A percentile compares a stretch with the other conserved stretches of the same genome.
phyloP scores from a whole-genome alignment of 2,113 vertebrate species.

The Hyperoodon ampullatus region DNA sequence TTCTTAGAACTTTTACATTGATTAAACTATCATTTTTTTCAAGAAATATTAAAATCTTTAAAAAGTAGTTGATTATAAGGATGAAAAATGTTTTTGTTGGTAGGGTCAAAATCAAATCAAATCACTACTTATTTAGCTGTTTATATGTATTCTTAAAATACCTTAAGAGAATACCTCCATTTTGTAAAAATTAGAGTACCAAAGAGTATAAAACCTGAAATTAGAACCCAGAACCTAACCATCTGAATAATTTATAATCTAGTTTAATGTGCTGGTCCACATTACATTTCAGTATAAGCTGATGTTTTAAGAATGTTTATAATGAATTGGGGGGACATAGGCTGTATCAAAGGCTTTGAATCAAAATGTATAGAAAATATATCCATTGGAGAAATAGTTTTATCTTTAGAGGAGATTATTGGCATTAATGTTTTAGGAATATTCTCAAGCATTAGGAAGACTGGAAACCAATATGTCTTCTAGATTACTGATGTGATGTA shows the following conservation, averaged over 20 bases:
- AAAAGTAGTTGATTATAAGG: not conserved
- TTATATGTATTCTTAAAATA: constrained; percentile 38
- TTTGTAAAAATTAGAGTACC: not conserved
- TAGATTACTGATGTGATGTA: not conserved
- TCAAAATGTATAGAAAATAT: not conserved
- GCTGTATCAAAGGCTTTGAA: not conserved
- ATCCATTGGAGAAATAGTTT: not conserved
- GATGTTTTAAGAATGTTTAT: not conserved
- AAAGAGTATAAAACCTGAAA: not conserved
- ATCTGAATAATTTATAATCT: not conserved
- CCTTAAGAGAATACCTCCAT: not conserved
- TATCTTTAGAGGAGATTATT: not conserved
- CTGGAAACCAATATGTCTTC: not conserved
- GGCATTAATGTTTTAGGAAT: not conserved
- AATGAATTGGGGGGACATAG: not conserved
- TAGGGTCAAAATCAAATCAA: not conserved
- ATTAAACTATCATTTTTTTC: not conserved
- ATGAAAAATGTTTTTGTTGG: not conserved
- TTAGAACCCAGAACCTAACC: not conserved
- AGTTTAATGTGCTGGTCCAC: not conserved
- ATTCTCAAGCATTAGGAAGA: not conserved
- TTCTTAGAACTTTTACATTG: not conserved
- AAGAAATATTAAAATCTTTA: constrained; percentile 5
- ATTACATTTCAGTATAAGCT: not conserved
- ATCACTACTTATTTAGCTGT: not conserved